These are phyloP conservation scores for Habroteleia sp. DNA, from an alignment of 2,888 invertebrate genomes.

Conservation along the genomic window DNA sequence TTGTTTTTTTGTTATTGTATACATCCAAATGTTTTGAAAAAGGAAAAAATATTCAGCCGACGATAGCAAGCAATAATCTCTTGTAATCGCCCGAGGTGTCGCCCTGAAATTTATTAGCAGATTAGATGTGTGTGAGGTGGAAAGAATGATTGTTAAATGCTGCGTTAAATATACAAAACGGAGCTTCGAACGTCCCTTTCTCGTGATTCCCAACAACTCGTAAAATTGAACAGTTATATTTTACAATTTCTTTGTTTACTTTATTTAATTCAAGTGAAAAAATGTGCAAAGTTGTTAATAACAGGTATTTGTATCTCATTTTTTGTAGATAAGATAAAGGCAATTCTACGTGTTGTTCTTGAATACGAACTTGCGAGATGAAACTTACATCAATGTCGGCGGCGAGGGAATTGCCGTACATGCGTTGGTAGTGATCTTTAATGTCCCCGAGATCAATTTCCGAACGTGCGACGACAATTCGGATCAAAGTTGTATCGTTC, in stretches of 20 bases:
- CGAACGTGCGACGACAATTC: slow-evolving; percentile 90
- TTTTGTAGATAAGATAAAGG: too few species aligned
- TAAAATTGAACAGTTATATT: background rate
- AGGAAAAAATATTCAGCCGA: slow-evolving; percentile 77
- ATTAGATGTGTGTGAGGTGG: slow-evolving; percentile 56
- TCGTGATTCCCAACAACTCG: background rate
- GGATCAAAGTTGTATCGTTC: slow-evolving; percentile 91
- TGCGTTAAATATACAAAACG: slow-evolving; percentile 32
- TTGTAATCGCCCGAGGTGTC: slow-evolving; percentile 95
- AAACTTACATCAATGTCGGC: slow-evolving; percentile 89
- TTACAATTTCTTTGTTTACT: too few species aligned
- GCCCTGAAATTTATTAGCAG: slow-evolving; percentile 83
- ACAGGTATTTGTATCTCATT: too few species aligned
- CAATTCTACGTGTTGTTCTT: too few species aligned
- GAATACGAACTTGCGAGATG: too few species aligned
- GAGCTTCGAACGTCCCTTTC: background rate
- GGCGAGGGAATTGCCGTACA: slow-evolving; percentile 89
- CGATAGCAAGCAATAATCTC: slow-evolving; percentile 89
- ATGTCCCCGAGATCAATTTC: slow-evolving; percentile 94
- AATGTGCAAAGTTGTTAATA: too few species aligned
- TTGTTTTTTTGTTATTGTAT: slow-evolving; percentile 13
- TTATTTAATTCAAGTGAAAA: too few species aligned
- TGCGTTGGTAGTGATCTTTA: slow-evolving; percentile 88
- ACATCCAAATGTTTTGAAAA: background rate
- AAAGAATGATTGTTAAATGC: slow-evolving; percentile 39